phyloP scores from a whole-genome alignment of 2,797 vertebrate species.

The Ammospiza maritima region DNA sequence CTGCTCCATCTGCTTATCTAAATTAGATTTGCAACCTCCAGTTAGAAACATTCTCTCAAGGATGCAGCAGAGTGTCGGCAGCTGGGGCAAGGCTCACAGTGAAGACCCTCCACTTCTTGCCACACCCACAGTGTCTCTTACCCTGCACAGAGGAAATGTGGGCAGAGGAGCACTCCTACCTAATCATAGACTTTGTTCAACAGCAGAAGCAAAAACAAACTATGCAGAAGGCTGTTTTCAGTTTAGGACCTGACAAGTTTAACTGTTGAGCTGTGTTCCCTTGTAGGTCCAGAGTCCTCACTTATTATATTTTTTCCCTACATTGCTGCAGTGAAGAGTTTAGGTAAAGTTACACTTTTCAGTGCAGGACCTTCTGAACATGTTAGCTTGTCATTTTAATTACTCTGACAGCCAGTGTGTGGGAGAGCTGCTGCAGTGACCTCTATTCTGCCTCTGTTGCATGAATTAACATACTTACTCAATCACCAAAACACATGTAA shows the following conservation, averaged over 20 bases:
- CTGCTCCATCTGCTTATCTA: slow-evolving; percentile 1
- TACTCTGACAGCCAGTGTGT: background rate
- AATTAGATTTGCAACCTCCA: background rate
- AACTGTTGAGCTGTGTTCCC: background rate
- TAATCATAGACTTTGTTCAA: background rate
- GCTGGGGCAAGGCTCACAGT: background rate
- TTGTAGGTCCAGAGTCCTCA: background rate
- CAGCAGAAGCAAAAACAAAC: background rate
- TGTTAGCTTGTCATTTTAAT: background rate
- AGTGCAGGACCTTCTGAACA: background rate
- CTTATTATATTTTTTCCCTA: background rate
- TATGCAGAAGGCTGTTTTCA: background rate
- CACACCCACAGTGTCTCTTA: background rate
- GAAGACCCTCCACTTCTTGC: background rate
- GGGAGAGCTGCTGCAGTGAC: background rate
- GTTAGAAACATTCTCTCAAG: background rate
- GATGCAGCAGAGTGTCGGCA: background rate
- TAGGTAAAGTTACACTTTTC: background rate
- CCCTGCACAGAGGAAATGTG: background rate
- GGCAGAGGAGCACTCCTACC: background rate
- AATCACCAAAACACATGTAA: background rate
- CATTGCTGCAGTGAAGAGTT: background rate
- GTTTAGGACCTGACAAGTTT: background rate
- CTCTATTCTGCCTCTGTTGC: background rate
- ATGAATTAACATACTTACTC: background rate